Conservation (phyloP, 1,140 invertebrate species). For the Portunus trituberculatus region DNA sequence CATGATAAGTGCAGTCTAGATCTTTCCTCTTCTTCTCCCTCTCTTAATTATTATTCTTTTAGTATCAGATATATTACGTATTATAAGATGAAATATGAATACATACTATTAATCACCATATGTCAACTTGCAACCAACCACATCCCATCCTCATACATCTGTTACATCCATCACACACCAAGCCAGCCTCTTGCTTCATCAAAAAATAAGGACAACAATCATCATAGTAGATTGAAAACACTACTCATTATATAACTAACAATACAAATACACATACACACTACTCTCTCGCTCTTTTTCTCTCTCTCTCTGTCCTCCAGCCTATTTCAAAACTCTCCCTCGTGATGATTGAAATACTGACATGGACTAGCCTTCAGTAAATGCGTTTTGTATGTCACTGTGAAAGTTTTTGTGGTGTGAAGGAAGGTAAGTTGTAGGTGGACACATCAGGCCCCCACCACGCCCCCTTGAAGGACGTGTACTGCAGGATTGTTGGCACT, state of each 20-base stretch:
- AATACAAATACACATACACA: background rate
- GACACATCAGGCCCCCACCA: background rate
- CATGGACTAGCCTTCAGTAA: background rate
- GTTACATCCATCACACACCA: background rate
- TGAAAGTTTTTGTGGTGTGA: background rate
- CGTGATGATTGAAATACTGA: background rate
- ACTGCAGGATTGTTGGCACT: no score
- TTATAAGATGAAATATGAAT: constrained; percentile 25
- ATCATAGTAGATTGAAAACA: background rate
- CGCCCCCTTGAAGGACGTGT: background rate
- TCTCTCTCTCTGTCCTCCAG: background rate
- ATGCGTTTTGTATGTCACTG: background rate
- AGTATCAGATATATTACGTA: constrained; percentile 3
- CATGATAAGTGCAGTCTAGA: constrained; percentile 1
- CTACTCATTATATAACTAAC: background rate
- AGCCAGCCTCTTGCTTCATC: background rate
- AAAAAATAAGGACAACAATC: background rate
- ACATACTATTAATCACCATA: background rate
- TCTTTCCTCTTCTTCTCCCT: background rate
- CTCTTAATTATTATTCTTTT: background rate
- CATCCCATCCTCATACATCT: background rate
- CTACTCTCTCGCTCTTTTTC: no score
- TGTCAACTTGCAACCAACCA: background rate
- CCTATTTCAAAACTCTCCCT: no score
- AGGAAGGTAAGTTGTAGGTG: constrained; percentile 8